Percentiles rank a stretch among this genome's conserved stretches.
phyloP scores from a whole-genome alignment of 2,113 vertebrate species.

The Rhinolophus ferrumequinum region DNA sequence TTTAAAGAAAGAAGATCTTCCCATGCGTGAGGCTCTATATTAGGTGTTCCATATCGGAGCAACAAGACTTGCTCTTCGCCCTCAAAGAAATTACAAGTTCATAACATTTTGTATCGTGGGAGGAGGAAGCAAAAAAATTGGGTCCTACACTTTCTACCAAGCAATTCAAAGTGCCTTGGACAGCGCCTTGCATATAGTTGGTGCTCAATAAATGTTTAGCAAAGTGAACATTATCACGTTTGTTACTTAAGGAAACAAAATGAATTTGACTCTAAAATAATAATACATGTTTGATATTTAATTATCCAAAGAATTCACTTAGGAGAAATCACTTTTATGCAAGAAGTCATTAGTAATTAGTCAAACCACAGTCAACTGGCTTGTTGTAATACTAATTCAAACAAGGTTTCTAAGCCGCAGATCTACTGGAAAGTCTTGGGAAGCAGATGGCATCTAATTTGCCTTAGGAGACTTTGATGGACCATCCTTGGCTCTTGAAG shows the following conservation, averaged over 20 bases:
- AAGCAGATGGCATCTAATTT: slow-evolving; percentile 23
- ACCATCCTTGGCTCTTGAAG: slow-evolving; percentile 25
- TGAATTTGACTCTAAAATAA: slow-evolving; percentile 34
- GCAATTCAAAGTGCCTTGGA: neutral
- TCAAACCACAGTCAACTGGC: neutral
- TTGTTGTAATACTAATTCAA: slow-evolving; percentile 54
- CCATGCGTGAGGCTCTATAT: neutral
- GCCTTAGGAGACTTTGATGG: slow-evolving; percentile 12
- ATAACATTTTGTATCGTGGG: neutral
- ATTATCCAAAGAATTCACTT: slow-evolving; percentile 25
- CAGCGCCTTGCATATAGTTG: neutral
- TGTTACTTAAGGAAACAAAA: slow-evolving; percentile 12
- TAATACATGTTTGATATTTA: slow-evolving; percentile 37
- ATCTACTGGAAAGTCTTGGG: neutral
- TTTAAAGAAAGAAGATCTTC: neutral
- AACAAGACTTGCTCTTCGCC: neutral
- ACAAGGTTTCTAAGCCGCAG: neutral
- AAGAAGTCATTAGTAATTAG: slow-evolving; percentile 47
- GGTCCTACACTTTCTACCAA: neutral
- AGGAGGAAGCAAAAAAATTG: neutral
- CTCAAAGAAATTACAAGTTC: neutral
- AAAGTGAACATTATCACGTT: neutral
- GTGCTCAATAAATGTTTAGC: neutral
- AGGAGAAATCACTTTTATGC: slow-evolving; percentile 51
- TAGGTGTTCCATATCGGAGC: neutral